phyloP scores from a whole-genome alignment of 1,140 invertebrate genomes.

The Orius laevigatus region DNA sequence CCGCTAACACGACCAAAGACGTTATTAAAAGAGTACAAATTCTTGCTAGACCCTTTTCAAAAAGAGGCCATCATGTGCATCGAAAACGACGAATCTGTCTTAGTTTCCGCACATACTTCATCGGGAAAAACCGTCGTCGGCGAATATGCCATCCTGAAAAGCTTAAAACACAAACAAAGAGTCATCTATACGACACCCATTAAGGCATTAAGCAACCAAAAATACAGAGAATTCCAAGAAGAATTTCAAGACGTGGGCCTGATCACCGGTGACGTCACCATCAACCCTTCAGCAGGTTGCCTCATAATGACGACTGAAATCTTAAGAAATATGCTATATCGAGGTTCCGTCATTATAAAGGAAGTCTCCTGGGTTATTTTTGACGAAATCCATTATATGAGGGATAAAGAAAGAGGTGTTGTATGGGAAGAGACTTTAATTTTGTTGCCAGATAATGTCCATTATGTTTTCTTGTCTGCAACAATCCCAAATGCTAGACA shows the following conservation, averaged over 20 bases:
- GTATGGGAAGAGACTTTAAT: slow-evolving; percentile 99
- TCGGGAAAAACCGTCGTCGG: slow-evolving; percentile 99
- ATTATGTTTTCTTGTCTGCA: slow-evolving; percentile 97
- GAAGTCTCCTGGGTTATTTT: too few relatives aligned
- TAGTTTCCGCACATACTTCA: slow-evolving; percentile 99
- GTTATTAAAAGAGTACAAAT: slow-evolving; percentile 86
- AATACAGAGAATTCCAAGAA: slow-evolving; percentile 94
- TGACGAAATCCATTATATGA: slow-evolving; percentile 99
- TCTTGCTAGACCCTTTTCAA: slow-evolving; percentile 95
- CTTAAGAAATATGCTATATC: slow-evolving; percentile 93
- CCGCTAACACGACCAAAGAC: slow-evolving; percentile 41
- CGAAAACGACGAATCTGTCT: slow-evolving; percentile 93
- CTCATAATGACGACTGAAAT: slow-evolving; percentile 99
- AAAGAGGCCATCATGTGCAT: slow-evolving; percentile 94
- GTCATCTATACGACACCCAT: slow-evolving; percentile 99
- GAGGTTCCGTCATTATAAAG: slow-evolving; percentile 93
- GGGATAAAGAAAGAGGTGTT: slow-evolving; percentile 96
- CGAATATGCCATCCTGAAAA: slow-evolving; percentile 70
- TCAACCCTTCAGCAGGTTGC: slow-evolving; percentile 93
- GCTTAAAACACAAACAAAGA: slow-evolving; percentile 55
- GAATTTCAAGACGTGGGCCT: slow-evolving; percentile 97
- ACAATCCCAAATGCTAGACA: slow-evolving; percentile 98
- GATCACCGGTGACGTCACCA: slow-evolving; percentile 97
- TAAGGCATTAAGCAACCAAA: slow-evolving; percentile 99
- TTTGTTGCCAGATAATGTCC: slow-evolving; percentile 95